phyloP scores from a whole-genome alignment of 1,140 invertebrate species.

The Homarus americanus region DNA sequence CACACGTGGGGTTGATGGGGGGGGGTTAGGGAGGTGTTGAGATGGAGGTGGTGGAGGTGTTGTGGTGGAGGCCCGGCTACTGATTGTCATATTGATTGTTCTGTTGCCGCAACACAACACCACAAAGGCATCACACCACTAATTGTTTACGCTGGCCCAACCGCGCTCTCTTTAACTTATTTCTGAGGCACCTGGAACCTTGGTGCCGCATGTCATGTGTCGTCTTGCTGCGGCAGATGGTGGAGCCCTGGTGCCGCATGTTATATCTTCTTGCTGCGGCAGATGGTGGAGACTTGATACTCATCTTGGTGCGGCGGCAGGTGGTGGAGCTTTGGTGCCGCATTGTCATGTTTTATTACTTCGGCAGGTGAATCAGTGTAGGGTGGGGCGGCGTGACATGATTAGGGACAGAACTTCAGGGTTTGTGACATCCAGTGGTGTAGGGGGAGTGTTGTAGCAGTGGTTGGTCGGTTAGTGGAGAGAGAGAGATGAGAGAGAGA shows the following conservation, averaged over 20 bases:
- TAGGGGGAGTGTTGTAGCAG: no score
- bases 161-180: neutral
- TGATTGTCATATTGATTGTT: conserved; percentile 23
- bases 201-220: neutral
- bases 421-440: neutral
- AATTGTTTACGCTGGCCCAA: neutral
- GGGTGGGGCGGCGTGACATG: neutral
- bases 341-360: neutral
- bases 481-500: no score
- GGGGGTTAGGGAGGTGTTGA: no score
- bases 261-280: no score
- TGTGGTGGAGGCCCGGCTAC: no score
- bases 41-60: no score
- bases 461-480: no score
- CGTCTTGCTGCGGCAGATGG: neutral
- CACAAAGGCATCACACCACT: conserved; percentile 13
- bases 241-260: no score
- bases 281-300: no score
- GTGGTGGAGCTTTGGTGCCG: neutral
- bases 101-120: neutral
- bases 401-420: neutral
- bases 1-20: no score
- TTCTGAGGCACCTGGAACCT: neutral
- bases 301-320: neutral
- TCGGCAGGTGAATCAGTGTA: neutral